Evolutionary conservation across 2,888 invertebrate genomes (phyloP), one percentile per base, ranked within the genome.

Genomic region (Sinohyriopsis cumingii): DNA sequence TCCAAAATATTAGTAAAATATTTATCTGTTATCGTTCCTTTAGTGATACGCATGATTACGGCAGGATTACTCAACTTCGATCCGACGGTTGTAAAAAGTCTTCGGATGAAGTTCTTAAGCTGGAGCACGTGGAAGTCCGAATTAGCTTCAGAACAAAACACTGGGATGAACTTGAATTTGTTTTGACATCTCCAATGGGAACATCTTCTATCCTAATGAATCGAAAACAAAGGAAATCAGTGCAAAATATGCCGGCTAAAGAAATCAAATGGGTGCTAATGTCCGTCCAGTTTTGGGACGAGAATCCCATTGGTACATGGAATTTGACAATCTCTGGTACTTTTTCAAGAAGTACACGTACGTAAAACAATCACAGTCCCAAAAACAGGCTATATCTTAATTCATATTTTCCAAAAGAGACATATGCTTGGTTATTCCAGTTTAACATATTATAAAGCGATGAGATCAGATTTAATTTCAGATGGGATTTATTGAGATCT

Each of bases 231-330:
- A 12, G 7, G 0, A 69, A 71, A 62, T 18, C 4, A 5, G 45
- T 9, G 22, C 9, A 15, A 22, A 67, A 61, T 45, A 45, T 45
- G 12, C 3, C 15, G 12, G 45, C 12, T 55, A n/a, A 57, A 24
- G 15, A 61, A n/a, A 71, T 65, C 45, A 64, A 57, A 24, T 74
- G 74, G 74, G 69, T 67, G 7, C 71, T 65, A 55, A 74, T 71
- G 71, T 63, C 64, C 5, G 67, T 71, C 18, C 74, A 74, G 24
- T 63, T 59, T 56, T 74, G 74, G 74, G 71, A 64, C 24, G 74
- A 74, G 71, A 25, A 69, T 57, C 71, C 74, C 5, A 20, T 57
- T n/a, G 74, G 74, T 59, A 64, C n/a, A 19, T 74, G 74, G 74
- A 71, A 24, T 15, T 28, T 74, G 9, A 67, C 24, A 5, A 66